Evolutionary conservation across 2,888 invertebrate genomes (phyloP).

Genomic region (Parochlus steinenii): DNA sequence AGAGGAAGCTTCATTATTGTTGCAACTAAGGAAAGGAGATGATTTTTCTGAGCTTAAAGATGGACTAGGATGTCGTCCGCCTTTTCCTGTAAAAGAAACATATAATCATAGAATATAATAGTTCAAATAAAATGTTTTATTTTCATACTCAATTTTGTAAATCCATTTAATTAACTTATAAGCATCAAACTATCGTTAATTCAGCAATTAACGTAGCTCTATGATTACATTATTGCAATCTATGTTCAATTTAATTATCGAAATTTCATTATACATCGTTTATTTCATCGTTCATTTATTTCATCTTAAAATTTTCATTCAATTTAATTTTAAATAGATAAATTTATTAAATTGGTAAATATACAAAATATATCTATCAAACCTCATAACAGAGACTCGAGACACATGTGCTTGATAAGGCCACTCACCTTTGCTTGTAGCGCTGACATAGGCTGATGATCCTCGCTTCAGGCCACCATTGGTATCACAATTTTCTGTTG

Average conservation of each 20-base stretch:
- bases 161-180: background rate
- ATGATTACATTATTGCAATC: no score
- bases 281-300: no score
- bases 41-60: conserved; percentile 19
- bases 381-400: no score
- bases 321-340: conserved; percentile 1
- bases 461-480: conserved; percentile 47
- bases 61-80: conserved; percentile 28
- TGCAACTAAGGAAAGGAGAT: conserved; percentile 18
- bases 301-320: background rate
- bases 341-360: background rate
- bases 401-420: no score
- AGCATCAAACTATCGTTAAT: no score
- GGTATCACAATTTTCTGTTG: conserved; percentile 38
- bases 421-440: conserved; percentile 33
- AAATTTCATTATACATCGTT: no score
- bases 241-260: no score
- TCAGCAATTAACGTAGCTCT: no score
- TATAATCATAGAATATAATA: no score
- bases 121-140: no score
- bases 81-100: conserved; percentile 23
- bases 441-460: conserved; percentile 54
- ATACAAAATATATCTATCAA: no score
- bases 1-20: conserved; percentile 19
- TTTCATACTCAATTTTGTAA: no score